A percentile compares a stretch with the other conserved stretches of the same genome.
Evolutionary conservation across 1,140 invertebrate genomes (phyloP).

Genomic region (Conus betulinus): DNA sequence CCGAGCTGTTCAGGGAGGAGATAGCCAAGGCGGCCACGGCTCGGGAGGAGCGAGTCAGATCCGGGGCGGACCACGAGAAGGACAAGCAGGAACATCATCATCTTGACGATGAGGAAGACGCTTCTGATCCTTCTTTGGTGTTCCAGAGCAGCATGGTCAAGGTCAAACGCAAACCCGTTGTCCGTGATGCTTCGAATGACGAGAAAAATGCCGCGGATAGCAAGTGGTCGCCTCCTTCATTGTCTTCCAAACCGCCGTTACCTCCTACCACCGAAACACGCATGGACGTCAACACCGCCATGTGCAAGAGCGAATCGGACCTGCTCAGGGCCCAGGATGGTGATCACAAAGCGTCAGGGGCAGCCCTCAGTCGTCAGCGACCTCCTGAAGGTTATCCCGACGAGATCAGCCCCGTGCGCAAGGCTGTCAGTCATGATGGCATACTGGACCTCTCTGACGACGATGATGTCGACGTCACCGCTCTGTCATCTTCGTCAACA

Average conservation of each 20-base stretch:
- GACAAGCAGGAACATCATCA: background rate
- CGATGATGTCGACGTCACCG: background rate
- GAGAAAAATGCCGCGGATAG: background rate
- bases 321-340: background rate
- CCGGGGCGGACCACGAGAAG: background rate
- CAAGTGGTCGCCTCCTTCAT: background rate
- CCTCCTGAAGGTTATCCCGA: background rate
- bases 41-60: conserved; percentile 51
- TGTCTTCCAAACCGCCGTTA: background rate
- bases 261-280: background rate
- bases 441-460: conserved; percentile 33
- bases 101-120: background rate
- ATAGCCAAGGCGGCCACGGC: conserved; percentile 60
- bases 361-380: background rate
- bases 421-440: background rate
- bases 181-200: background rate
- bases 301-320: conserved; percentile 7
- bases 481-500: background rate
- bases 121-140: background rate
- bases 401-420: background rate
- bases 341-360: no score
- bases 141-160: conserved; percentile 27
- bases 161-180: background rate
- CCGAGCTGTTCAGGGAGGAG: conserved; percentile 62
- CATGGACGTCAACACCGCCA: background rate